These are phyloP conservation scores for Heptranchias perlo DNA, from an alignment of 2,113 vertebrate genomes.

Conservation along the genomic window DNA sequence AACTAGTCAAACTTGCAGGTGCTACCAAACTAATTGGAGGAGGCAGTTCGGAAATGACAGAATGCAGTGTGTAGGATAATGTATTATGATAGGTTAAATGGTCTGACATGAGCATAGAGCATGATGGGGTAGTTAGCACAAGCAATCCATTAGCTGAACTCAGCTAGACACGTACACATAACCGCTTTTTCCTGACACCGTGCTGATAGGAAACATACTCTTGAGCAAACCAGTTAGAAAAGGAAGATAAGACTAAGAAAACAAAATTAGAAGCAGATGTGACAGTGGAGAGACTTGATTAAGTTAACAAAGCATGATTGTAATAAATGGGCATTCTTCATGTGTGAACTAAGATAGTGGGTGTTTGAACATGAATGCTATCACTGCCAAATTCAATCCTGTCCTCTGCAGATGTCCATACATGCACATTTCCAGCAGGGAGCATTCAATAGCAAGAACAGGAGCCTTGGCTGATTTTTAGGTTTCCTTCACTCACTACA, in stretches of 20 bases:
- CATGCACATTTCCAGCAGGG: too few species aligned
- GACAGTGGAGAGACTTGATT: neutral
- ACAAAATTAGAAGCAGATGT: neutral
- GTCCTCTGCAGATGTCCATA: too few species aligned
- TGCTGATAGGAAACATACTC: neutral
- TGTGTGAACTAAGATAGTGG: too few species aligned
- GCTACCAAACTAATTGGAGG: too few species aligned
- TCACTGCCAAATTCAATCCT: too few species aligned
- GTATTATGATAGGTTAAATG: neutral
- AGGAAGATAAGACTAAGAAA: neutral
- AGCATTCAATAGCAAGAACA: too few species aligned
- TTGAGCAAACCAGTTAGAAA: neutral
- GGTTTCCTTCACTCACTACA: too few species aligned
- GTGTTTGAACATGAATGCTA: too few species aligned
- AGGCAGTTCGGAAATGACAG: neutral
- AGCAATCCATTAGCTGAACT: neutral
- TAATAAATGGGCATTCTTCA: neutral
- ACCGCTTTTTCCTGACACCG: neutral
- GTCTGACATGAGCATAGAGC: neutral
- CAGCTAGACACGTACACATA: neutral
- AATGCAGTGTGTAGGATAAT: neutral
- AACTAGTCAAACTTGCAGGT: too few species aligned
- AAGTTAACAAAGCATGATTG: neutral
- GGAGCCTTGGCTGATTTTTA: too few species aligned
- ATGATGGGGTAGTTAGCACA: neutral